These are phyloP conservation scores for Plotosus lineatus DNA, from an alignment of 2,113 vertebrate species.

Conservation along the genomic window DNA sequence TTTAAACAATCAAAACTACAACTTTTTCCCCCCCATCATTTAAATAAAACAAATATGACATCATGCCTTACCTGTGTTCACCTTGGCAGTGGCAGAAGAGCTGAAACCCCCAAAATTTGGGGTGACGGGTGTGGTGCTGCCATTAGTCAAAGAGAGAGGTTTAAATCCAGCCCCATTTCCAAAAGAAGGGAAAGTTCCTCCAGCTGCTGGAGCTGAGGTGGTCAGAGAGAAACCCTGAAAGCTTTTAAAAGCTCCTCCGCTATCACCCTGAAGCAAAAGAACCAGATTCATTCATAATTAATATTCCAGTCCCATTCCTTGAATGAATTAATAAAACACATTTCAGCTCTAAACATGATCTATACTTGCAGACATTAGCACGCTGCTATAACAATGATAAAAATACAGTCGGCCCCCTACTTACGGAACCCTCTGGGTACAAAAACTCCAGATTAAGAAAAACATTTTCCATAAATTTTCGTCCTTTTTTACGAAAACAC, in stretches of 20 bases:
- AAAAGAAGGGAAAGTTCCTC: constrained; percentile 72
- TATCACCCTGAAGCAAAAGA: constrained; percentile 73
- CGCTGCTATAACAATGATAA: neutral
- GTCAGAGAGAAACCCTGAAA: constrained; percentile 85
- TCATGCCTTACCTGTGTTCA: constrained; percentile 74
- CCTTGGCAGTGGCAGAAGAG: constrained; percentile 53
- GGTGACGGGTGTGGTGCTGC: constrained; percentile 63
- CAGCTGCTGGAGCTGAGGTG: constrained; percentile 57
- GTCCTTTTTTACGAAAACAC: no score
- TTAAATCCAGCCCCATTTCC: constrained; percentile 78
- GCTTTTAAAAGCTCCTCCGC: constrained; percentile 84
- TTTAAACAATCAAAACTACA: neutral
- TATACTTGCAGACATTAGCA: neutral
- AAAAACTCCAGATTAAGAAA: no score
- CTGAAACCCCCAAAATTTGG: constrained; percentile 67
- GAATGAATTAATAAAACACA: neutral
- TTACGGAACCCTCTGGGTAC: no score
- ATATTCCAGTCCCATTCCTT: constrained; percentile 1
- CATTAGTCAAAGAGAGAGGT: constrained; percentile 80
- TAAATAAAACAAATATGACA: neutral
- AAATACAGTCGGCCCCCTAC: no score
- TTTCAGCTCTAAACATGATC: neutral
- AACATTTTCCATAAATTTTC: no score
- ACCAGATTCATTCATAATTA: constrained; percentile 31
- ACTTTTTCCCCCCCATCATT: neutral